Base-by-base conservation (phyloP, 53 echinoderm and acorn worm genomes). In the Arbacia lixula region DNA sequence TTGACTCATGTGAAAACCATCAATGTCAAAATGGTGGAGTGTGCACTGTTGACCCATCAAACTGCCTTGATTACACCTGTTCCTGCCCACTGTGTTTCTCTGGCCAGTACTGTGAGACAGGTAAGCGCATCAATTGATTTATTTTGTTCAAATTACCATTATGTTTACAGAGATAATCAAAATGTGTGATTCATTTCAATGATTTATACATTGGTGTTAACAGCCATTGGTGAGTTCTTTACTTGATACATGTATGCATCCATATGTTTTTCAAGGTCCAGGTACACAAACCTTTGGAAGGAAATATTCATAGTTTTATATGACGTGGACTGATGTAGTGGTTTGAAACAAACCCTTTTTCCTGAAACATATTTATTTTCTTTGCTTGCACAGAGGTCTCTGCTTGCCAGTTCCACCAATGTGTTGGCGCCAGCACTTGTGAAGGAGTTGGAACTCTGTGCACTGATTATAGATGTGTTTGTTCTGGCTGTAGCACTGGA, bases 401-500 rank as follows among this genome's bases (percentile, higher is more conserved):
- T 60, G 63, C 91, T 17, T 97, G 98, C 66, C 85, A 85, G 1
- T 91, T 87, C 78, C 39, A 92, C 84, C 88, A 83, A 22, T 97
- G 98, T 68, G 73, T 68, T 12, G 92, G 92, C 78, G 98, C 94
- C 0, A 88, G 86, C 12, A 61, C 72, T 0, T 97, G 98, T 60
- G 40, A 54, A 0, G 64, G 88, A 4, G 88, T 51, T 20, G 41
- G 83, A 2, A 26, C 32, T 17, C 53, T 53, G 49, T 97, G 98
- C 46, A 56, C 88, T 0, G 74, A 87, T 11, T 97, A 97, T 41
- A 88, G 67, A 73, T 97, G 98, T 42, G 83, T 86, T 29, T 97
- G 98, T 61, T 76, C 90, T 11, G 83, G 82, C 0, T 97, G 98
- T 80, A 94, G 88, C 43, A 86, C 87, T 12, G 98, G 98, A 33